phyloP scores from a whole-genome alignment of 2,113 vertebrate genomes.

The Albula glossodonta region DNA sequence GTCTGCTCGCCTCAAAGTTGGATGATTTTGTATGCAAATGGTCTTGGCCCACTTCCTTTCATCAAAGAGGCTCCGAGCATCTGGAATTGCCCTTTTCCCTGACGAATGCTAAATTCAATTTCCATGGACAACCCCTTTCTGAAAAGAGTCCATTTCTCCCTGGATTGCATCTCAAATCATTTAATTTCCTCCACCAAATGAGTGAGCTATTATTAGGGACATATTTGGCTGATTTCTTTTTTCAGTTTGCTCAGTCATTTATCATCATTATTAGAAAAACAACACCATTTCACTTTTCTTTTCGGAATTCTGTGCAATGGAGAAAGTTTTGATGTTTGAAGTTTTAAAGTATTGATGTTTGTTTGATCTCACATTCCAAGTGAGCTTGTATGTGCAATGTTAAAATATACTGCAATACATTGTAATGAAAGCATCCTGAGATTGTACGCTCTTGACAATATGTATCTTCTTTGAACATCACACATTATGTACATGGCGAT shows the following conservation, averaged over 20 bases:
- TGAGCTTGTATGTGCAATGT: not conserved
- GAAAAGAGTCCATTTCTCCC: not conserved
- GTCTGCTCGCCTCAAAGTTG: constrained; percentile 10
- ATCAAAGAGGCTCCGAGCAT: not conserved
- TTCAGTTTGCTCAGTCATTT: not conserved
- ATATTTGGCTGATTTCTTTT: not conserved
- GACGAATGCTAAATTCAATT: constrained; percentile 21
- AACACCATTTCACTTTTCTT: not conserved
- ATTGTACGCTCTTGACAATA: too few relatives aligned
- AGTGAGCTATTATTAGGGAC: not conserved
- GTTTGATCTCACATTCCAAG: too few relatives aligned
- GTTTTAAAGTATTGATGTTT: not conserved
- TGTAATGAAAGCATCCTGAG: too few relatives aligned
- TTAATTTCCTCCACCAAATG: not conserved
- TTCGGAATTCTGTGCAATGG: not conserved
- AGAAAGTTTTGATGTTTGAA: not conserved
- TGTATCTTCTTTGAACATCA: too few relatives aligned
- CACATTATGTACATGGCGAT: too few relatives aligned
- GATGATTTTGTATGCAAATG: constrained; percentile 31
- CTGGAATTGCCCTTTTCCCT: constrained; percentile 11
- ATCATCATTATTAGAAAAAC: not conserved
- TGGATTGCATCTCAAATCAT: too few relatives aligned
- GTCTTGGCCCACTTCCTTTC: not conserved
- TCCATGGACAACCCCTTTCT: not conserved
- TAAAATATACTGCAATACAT: not conserved